Evolutionary conservation across 2,797 vertebrate genomes (phyloP).

Genomic region (Chaunax sp.): DNA sequence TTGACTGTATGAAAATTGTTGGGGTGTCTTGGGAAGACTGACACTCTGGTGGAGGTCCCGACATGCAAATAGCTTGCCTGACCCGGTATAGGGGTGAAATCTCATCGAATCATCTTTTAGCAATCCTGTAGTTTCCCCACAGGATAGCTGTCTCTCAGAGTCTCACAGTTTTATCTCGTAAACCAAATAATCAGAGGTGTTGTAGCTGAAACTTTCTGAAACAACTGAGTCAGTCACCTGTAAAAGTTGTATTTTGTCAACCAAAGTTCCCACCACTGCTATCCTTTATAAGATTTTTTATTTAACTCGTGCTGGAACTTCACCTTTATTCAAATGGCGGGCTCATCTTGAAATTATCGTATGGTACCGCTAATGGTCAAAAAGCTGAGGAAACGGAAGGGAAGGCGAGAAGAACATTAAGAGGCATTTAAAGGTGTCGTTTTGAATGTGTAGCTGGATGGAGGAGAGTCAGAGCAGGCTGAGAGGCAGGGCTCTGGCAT

Average conservation of each 20-base stretch:
- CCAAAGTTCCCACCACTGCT: neutral
- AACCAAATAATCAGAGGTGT: too few relatives aligned
- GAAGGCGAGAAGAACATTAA: constrained; percentile 46
- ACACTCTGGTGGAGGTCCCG: too few relatives aligned
- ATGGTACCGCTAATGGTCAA: constrained; percentile 20
- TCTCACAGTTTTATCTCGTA: too few relatives aligned
- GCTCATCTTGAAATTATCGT: neutral
- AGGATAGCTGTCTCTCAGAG: too few relatives aligned
- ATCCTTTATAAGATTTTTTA: constrained; percentile 6
- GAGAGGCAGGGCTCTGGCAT: constrained; percentile 66
- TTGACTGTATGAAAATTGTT: neutral
- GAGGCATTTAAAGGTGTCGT: constrained; percentile 49
- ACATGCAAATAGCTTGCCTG: too few relatives aligned
- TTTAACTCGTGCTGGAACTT: neutral
- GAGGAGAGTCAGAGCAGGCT: constrained; percentile 53
- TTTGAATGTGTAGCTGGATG: constrained; percentile 38
- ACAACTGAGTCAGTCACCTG: too few relatives aligned
- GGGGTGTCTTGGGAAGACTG: too few relatives aligned
- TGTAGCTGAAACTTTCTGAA: too few relatives aligned
- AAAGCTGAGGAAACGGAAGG: constrained; percentile 5
- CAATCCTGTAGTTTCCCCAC: too few relatives aligned
- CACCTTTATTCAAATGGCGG: neutral
- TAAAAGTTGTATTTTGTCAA: neutral
- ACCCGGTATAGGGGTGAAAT: too few relatives aligned
- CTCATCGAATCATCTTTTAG: too few relatives aligned